These are phyloP conservation scores for Cinara cedri DNA, from an alignment of 2,888 invertebrate species.

Conservation along the genomic window DNA sequence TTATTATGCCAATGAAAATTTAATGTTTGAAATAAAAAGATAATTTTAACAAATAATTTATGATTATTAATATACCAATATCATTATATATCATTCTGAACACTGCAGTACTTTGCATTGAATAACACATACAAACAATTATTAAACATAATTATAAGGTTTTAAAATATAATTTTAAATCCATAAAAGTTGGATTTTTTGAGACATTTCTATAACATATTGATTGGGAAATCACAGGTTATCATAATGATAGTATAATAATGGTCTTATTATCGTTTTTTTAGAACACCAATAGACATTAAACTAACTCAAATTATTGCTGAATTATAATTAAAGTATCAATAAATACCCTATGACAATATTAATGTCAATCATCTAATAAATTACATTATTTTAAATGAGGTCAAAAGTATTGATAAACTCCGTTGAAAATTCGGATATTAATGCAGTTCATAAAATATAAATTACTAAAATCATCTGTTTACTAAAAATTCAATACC, in stretches of 20 bases:
- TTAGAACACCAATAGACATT: neutral
- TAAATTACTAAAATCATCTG: neutral
- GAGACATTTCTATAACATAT: neutral
- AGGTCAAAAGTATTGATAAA: constrained; percentile 4
- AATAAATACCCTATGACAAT: neutral
- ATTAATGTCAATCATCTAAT: neutral
- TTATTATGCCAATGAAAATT: constrained; percentile 2
- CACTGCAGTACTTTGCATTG: neutral
- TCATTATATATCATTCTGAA: constrained; percentile 1
- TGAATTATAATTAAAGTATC: constrained; percentile 10
- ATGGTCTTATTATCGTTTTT: neutral
- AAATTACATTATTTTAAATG: neutral
- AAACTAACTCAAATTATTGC: constrained; percentile 21
- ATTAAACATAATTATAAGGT: constrained; percentile 10
- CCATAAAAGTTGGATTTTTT: neutral
- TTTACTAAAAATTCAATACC: constrained; percentile 20
- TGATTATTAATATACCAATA: constrained; percentile 31
- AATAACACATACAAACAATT: constrained; percentile 23
- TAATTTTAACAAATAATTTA: constrained; percentile 30
- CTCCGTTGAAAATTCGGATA: constrained; percentile 5
- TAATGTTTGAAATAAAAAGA: constrained; percentile 25
- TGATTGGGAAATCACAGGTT: neutral
- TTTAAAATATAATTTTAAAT: neutral
- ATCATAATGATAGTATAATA: neutral
- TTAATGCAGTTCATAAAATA: constrained; percentile 4